Evolutionary conservation across 1,140 invertebrate genomes (phyloP).

Genomic region (Psilanteris sp.): DNA sequence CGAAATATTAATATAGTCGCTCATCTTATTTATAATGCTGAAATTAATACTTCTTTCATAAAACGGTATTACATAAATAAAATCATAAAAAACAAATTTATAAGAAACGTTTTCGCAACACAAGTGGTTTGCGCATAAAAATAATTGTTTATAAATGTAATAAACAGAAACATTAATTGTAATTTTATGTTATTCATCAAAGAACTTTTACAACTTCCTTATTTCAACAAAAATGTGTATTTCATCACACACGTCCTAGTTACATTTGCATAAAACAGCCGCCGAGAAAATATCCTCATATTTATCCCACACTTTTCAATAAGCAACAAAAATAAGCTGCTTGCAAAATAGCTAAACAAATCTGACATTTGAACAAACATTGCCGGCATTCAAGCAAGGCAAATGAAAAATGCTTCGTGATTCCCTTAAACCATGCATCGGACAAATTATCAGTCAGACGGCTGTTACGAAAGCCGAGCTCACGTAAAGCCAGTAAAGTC

Average conservation of each 20-base stretch:
- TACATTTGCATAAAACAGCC: conserved; percentile 12
- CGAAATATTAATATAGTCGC: no score
- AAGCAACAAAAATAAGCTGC: conserved; percentile 15
- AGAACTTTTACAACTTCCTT: conserved; percentile 6
- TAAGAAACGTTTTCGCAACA: no score
- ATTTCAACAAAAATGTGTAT: background rate
- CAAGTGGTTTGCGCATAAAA: no score
- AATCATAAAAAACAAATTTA: no score
- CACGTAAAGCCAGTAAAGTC: background rate
- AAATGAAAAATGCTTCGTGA: conserved; percentile 21
- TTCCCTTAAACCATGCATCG: conserved; percentile 11
- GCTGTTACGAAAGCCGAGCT: conserved; percentile 13
- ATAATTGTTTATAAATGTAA: no score
- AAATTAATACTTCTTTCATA: no score
- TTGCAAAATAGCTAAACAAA: conserved; percentile 34
- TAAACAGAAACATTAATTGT: no score
- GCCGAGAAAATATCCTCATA: conserved; percentile 6
- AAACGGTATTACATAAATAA: no score
- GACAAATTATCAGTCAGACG: conserved; percentile 3
- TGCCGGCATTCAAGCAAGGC: conserved; percentile 4
- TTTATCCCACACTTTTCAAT: conserved; percentile 32
- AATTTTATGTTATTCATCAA: no score
- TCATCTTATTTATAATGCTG: no score
- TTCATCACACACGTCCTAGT: conserved; percentile 23
- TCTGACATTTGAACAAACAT: conserved; percentile 34